Percentiles rank a stretch among this genome's conserved stretches.
phyloP scores from a whole-genome alignment of 2,113 vertebrate species.

The Scopus umbretta region DNA sequence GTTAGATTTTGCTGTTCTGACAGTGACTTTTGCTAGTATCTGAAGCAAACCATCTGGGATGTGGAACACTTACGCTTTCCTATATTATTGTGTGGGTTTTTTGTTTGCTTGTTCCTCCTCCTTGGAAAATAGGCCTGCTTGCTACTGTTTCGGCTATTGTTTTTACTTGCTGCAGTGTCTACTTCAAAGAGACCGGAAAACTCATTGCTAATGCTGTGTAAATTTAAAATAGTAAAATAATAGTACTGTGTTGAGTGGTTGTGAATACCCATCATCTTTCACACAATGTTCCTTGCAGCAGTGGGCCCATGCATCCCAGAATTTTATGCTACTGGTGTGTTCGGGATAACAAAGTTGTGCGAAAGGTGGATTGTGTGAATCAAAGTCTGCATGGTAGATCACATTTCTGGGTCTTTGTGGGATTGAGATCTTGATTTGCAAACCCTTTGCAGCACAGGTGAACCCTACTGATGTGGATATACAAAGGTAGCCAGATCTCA shows the following conservation, averaged over 20 bases:
- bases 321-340: neutral
- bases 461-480: rapidly evolving
- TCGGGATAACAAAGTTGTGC: neutral
- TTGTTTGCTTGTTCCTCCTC: neutral
- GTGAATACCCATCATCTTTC: neutral
- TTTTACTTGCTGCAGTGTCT: neutral
- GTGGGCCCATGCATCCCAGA: rapidly evolving
- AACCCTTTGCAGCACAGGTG: neutral
- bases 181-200: neutral
- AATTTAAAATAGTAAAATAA: neutral
- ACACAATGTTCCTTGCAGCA: rapidly evolving
- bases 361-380: too few relatives aligned
- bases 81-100: neutral
- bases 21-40: neutral
- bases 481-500: neutral
- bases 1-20: neutral
- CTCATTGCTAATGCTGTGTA: neutral
- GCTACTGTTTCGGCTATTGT: neutral
- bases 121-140: neutral
- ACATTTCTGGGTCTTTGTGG: neutral
- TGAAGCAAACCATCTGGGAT: neutral
- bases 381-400: neutral
- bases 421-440: neutral
- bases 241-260: neutral
- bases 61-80: rapidly evolving